These are phyloP conservation scores for Poeciliopsis gracilis DNA, from an alignment of 2,797 vertebrate species.

Conservation along the genomic window DNA sequence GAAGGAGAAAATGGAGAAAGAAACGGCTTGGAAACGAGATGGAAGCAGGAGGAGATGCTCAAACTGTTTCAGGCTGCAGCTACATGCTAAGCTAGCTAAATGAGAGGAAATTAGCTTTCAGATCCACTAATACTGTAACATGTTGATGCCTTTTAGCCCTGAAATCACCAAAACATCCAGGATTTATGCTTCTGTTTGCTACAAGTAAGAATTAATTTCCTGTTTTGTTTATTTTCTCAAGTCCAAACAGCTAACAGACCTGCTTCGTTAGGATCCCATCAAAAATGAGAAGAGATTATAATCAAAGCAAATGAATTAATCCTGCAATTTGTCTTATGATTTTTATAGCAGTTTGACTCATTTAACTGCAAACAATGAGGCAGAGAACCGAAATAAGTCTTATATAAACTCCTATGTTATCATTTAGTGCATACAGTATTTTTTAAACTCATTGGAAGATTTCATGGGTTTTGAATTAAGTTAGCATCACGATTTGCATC, in stretches of 20 bases:
- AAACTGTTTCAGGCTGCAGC: background rate
- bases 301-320: too few relatives aligned
- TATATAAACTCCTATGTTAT: background rate
- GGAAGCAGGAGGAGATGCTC: background rate
- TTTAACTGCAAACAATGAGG: background rate
- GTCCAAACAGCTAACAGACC: too few relatives aligned
- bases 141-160: background rate
- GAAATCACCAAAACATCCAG: background rate
- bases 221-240: too few relatives aligned
- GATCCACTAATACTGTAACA: background rate
- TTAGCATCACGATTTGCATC: too few relatives aligned
- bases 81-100: background rate
- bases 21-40: constrained; percentile 35
- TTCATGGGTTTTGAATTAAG: too few relatives aligned
- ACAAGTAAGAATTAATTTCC: background rate
- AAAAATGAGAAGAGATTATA: too few relatives aligned
- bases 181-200: background rate
- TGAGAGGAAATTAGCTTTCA: background rate
- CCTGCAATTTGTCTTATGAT: background rate
- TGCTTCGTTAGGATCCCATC: too few relatives aligned
- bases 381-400: background rate
- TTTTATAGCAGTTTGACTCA: background rate
- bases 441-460: too few relatives aligned
- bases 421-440: background rate
- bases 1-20: constrained; percentile 35